phyloP scores from a whole-genome alignment of 2,888 invertebrate species.

The Amphipyra tragopoginis region DNA sequence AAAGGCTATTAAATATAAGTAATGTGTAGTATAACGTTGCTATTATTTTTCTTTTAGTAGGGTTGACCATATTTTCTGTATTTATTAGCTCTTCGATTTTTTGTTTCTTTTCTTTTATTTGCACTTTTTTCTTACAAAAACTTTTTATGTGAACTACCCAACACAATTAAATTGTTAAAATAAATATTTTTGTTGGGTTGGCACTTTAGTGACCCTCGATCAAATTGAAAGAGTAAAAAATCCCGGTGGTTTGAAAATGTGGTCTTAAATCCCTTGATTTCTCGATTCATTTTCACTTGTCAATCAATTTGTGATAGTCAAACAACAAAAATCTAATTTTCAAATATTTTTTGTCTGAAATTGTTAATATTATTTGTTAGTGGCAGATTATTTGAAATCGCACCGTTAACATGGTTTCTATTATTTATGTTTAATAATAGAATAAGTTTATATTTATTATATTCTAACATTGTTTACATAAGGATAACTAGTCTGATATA shows the following conservation, averaged over 20 bases:
- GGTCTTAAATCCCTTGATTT: constrained; percentile 37
- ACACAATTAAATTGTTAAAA: too few relatives aligned
- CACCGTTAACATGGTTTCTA: constrained; percentile 17
- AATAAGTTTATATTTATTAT: constrained; percentile 36
- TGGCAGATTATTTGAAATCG: constrained; percentile 31
- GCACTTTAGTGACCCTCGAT: too few relatives aligned
- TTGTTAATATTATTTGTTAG: not conserved
- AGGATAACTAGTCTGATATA: constrained; percentile 32
- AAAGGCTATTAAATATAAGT: too few relatives aligned
- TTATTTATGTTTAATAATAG: constrained; percentile 20
- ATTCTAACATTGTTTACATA: constrained; percentile 9
- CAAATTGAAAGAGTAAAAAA: not conserved
- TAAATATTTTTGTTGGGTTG: too few relatives aligned
- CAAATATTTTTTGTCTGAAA: constrained; percentile 25
- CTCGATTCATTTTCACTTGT: constrained; percentile 22
- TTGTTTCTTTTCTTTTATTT: too few relatives aligned
- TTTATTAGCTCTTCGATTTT: not conserved
- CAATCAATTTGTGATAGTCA: constrained; percentile 25
- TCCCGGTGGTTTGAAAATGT: not conserved
- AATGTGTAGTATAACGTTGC: too few relatives aligned
- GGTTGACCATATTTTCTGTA: constrained; percentile 13
- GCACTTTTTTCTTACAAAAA: too few relatives aligned
- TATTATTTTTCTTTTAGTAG: constrained; percentile 37
- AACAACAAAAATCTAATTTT: constrained; percentile 38
- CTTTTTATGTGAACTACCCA: too few relatives aligned